A percentile compares a stretch with the other conserved stretches of the same genome.
phyloP scores from a whole-genome alignment of 2,888 invertebrate genomes.

The Morpho achilles region DNA sequence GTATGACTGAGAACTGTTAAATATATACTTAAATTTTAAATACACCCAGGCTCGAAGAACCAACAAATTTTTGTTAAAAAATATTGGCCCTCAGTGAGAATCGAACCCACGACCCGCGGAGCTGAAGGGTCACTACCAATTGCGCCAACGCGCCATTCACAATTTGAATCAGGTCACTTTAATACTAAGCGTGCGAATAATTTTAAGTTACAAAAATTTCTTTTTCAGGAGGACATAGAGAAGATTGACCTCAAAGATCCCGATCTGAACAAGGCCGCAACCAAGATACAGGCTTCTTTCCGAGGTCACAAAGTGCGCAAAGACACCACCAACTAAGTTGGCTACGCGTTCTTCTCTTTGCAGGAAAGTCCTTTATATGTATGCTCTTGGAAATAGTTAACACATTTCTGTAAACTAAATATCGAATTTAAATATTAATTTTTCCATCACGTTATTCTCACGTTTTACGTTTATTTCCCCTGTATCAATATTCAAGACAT shows the following conservation, averaged over 20 bases:
- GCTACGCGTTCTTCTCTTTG: slow-evolving; percentile 33
- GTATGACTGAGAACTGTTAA: no score
- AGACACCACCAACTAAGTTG: slow-evolving; percentile 77
- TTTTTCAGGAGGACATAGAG: slow-evolving; percentile 83
- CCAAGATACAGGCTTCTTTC: slow-evolving; percentile 95
- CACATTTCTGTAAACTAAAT: slow-evolving; percentile 1
- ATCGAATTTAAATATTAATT: neutral
- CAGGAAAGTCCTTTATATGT: slow-evolving; percentile 46
- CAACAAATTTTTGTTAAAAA: no score
- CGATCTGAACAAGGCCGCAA: slow-evolving; percentile 92
- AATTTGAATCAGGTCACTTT: no score
- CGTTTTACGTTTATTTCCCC: slow-evolving; percentile 12
- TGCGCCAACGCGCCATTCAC: no score
- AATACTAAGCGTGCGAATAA: no score
- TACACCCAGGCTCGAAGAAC: no score
- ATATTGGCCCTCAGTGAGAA: no score
- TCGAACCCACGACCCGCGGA: no score
- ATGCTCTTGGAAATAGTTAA: slow-evolving; percentile 23
- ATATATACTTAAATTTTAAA: no score
- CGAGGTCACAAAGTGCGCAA: slow-evolving; percentile 93
- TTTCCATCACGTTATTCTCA: neutral
- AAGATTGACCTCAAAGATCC: slow-evolving; percentile 93
- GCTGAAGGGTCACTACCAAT: no score
- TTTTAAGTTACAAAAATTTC: neutral
- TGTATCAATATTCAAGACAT: slow-evolving; percentile 22